These are phyloP conservation scores for Cremastinae sp. DNA, from an alignment of 2,888 invertebrate genomes.

Conservation along the genomic window DNA sequence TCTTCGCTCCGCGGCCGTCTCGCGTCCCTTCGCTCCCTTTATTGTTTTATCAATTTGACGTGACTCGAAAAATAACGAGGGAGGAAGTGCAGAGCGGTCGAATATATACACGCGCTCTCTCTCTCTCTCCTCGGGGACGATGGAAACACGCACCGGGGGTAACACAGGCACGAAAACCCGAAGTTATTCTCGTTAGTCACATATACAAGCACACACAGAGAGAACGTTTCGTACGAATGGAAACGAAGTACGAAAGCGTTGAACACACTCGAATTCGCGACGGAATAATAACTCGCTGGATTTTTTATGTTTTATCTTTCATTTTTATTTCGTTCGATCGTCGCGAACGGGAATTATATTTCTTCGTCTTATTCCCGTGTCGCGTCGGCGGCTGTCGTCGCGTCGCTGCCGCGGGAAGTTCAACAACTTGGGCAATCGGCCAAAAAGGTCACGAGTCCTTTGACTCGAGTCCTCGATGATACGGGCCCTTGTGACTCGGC, in stretches of 20 bases:
- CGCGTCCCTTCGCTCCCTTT: background rate
- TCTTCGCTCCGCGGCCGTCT: background rate
- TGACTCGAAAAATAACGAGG: background rate
- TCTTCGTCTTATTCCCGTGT: background rate
- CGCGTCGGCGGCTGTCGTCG: background rate
- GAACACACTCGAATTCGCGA: too few relatives aligned
- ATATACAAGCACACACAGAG: slow-evolving; percentile 5
- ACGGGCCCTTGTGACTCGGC: slow-evolving; percentile 17
- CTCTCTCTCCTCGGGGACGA: slow-evolving; percentile 10
- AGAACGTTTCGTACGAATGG: background rate
- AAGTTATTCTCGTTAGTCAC: slow-evolving; percentile 13
- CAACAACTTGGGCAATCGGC: slow-evolving; percentile 48
- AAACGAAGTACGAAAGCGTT: too few relatives aligned
- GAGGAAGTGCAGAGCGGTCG: slow-evolving; percentile 6
- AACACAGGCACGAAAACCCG: slow-evolving; percentile 22
- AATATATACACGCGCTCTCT: slow-evolving; percentile 14
- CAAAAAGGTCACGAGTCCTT: slow-evolving; percentile 48
- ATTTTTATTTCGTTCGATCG: too few relatives aligned
- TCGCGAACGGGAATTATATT: too few relatives aligned
- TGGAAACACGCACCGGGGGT: slow-evolving; percentile 37
- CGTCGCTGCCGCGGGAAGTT: slow-evolving; percentile 24
- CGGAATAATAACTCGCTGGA: too few relatives aligned
- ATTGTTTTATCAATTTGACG: slow-evolving; percentile 7
- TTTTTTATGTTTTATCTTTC: too few relatives aligned
- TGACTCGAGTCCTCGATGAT: slow-evolving; percentile 26